Conservation (phyloP, 2,797 vertebrate species). For the Heteromormyrus szaboi region DNA sequence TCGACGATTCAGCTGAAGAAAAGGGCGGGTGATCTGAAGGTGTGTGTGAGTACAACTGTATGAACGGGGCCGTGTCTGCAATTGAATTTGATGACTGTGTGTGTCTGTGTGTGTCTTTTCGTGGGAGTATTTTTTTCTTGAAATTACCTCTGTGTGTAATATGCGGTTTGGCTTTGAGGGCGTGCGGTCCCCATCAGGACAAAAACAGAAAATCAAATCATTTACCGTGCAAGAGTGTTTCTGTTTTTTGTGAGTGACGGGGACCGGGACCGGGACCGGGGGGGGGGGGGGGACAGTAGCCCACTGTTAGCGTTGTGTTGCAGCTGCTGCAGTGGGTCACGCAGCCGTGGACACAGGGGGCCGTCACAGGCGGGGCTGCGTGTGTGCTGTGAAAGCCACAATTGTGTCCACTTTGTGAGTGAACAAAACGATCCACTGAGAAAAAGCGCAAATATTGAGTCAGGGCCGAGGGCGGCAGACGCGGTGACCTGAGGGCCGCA, state of each 20-base stretch:
- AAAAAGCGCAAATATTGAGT: conserved; percentile 33
- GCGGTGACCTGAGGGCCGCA: conserved; percentile 44
- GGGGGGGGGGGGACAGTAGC: background rate
- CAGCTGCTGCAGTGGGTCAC: background rate
- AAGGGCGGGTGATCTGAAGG: background rate
- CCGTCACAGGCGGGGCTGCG: background rate
- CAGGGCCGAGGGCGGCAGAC: background rate
- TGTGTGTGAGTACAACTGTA: conserved; percentile 11
- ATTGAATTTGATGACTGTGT: conserved; percentile 5
- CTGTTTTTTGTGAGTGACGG: background rate
- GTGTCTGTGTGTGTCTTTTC: background rate
- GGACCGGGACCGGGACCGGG: no score
- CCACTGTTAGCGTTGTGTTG: background rate
- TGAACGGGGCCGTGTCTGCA: background rate
- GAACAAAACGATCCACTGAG: conserved; percentile 18
- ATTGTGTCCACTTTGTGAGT: conserved; percentile 21
- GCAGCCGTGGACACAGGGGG: background rate
- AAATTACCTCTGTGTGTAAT: background rate
- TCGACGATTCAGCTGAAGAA: conserved; percentile 1
- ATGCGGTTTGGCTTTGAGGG: background rate
- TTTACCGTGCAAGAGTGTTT: background rate
- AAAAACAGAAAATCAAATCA: background rate
- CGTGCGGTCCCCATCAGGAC: background rate
- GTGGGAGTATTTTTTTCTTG: background rate
- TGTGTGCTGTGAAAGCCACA: conserved; percentile 25